Conservation (phyloP, 2,113 vertebrate species). For the Lucifuga dentata region DNA sequence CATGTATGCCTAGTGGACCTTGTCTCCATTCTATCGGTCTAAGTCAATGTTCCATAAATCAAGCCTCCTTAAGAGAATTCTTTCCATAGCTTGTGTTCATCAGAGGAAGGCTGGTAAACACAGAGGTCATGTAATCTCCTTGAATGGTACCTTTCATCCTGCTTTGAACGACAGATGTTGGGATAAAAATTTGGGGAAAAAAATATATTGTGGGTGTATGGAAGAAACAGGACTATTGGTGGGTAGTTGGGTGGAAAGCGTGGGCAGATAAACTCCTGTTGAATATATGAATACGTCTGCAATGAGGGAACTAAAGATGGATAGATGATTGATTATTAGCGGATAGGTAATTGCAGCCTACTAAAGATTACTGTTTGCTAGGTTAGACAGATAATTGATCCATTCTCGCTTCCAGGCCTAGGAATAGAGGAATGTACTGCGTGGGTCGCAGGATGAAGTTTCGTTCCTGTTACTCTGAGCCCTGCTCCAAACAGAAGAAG, state of each 20-base stretch:
- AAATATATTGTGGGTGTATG: neutral
- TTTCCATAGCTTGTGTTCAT: constrained; percentile 63
- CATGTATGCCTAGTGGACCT: constrained; percentile 53
- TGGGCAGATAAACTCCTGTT: too few species aligned
- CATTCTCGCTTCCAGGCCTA: constrained; percentile 84
- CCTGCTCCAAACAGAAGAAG: constrained; percentile 90
- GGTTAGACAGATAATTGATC: neutral
- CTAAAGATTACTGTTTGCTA: neutral
- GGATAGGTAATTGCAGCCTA: neutral
- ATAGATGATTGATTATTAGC: neutral
- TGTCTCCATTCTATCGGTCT: constrained; percentile 58
- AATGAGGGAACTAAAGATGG: neutral
- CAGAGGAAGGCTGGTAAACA: constrained; percentile 27
- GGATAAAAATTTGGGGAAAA: neutral
- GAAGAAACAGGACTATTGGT: neutral
- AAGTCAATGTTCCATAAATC: constrained; percentile 73
- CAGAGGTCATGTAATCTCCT: constrained; percentile 10
- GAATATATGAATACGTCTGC: too few species aligned
- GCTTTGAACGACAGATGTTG: neutral
- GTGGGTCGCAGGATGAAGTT: constrained; percentile 98
- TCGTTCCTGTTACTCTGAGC: constrained; percentile 96
- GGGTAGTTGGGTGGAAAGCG: too few species aligned
- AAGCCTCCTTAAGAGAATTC: constrained; percentile 61
- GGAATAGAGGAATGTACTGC: constrained; percentile 94
- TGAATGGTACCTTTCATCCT: constrained; percentile 34